A percentile compares a stretch with the other conserved stretches of the same genome.
Evolutionary conservation across 64 coral and sea anemone genomes (phyloP).

Genomic region (Montipora cactus): DNA sequence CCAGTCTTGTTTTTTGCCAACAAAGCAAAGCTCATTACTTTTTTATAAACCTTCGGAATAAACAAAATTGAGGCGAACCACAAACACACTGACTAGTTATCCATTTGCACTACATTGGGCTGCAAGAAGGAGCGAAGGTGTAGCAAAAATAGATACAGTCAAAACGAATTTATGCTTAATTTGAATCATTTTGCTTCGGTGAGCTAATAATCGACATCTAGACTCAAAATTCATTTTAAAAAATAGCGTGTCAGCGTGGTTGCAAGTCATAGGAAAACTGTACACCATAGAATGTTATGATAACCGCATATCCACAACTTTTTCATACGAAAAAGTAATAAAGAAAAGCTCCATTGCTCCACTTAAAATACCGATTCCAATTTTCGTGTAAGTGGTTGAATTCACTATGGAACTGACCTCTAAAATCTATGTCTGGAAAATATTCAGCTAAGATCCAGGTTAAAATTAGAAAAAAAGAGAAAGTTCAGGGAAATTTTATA

Average conservation of each 20-base stretch:
- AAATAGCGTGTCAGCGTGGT: not conserved
- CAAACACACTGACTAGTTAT: not conserved
- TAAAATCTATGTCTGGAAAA: no score
- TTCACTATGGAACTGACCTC: no score
- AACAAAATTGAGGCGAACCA: not conserved
- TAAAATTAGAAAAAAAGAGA: not conserved
- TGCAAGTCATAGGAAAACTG: not conserved
- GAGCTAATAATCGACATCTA: not conserved
- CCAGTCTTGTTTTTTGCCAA: no score
- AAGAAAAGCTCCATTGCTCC: not conserved
- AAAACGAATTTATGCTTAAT: not conserved
- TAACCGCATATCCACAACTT: not conserved
- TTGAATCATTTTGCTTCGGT: not conserved
- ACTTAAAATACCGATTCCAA: not conserved
- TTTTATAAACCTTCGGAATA: not conserved
- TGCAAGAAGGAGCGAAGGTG: not conserved
- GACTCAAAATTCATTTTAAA: not conserved
- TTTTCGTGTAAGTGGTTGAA: not conserved
- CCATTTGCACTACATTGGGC: not conserved
- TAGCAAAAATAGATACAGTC: not conserved
- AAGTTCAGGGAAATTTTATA: conserved; percentile 8
- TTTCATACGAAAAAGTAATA: not conserved
- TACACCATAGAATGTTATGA: conserved; percentile 2
- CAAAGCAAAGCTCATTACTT: not conserved
- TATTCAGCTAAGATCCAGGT: not conserved